Conservation (phyloP, 2,888 invertebrate species). For the Lamellibrachia columna region DNA sequence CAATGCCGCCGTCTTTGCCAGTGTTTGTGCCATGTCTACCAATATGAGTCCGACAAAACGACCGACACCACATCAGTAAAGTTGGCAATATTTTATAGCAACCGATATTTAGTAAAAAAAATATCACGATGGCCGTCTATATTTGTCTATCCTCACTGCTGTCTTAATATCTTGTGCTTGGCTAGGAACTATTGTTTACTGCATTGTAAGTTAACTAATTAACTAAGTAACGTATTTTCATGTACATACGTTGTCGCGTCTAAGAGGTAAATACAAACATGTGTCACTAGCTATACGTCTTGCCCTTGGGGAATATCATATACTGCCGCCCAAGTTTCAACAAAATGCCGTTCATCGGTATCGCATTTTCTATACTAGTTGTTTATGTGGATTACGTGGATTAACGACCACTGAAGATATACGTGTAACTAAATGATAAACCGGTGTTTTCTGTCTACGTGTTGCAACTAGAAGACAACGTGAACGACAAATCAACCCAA, state of each 20-base stretch:
- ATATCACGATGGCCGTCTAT: too few relatives aligned
- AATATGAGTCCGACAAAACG: not conserved
- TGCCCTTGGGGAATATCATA: not conserved
- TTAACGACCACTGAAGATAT: not conserved
- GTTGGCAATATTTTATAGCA: not conserved
- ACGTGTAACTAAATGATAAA: not conserved
- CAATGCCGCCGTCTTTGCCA: not conserved
- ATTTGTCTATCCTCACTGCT: too few relatives aligned
- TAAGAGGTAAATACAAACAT: not conserved
- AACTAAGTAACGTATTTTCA: not conserved
- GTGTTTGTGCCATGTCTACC: not conserved
- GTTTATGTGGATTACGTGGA: not conserved
- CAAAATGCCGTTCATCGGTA: not conserved
- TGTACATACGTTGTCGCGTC: not conserved
- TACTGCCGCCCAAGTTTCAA: not conserved
- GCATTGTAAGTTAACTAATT: too few relatives aligned
- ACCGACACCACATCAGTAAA: not conserved
- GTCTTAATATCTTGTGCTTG: too few relatives aligned
- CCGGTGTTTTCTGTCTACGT: not conserved
- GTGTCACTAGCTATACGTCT: not conserved
- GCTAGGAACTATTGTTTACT: too few relatives aligned
- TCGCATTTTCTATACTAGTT: not conserved
- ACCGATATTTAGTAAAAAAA: not conserved
- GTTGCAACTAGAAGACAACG: not conserved
- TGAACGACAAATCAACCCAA: not conserved